phyloP scores from a whole-genome alignment of 2,797 vertebrate genomes.

The Telmatherina bonti region DNA sequence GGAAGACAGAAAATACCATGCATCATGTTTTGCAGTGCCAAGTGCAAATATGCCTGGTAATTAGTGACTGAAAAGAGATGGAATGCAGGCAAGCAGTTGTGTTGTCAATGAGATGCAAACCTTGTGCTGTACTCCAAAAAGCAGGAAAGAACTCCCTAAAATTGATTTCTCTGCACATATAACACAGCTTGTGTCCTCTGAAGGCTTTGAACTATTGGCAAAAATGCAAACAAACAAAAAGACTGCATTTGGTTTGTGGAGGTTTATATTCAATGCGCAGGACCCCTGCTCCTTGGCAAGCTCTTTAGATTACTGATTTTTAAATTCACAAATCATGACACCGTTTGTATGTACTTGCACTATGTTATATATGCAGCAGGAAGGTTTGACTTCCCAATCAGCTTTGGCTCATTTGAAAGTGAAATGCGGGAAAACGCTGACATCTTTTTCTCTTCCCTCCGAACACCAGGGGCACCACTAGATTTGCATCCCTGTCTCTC shows the following conservation, averaged over 20 bases:
- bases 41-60: constrained; percentile 73
- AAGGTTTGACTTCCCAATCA: constrained; percentile 58
- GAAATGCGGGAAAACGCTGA: constrained; percentile 77
- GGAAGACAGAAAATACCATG: constrained; percentile 70
- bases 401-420: constrained; percentile 75
- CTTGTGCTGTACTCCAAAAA: constrained; percentile 49
- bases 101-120: constrained; percentile 60
- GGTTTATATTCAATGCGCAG: neutral
- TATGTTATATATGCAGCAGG: constrained; percentile 41
- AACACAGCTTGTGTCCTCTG: constrained; percentile 51
- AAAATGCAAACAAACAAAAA: constrained; percentile 51
- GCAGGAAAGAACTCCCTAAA: constrained; percentile 44
- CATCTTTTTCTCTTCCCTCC: constrained; percentile 66
- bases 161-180: constrained; percentile 60
- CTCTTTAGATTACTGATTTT: constrained; percentile 36
- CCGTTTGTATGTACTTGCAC: constrained; percentile 56
- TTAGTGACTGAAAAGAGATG: constrained; percentile 76
- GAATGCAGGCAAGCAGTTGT: constrained; percentile 67
- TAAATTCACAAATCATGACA: constrained; percentile 45
- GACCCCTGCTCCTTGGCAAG: constrained; percentile 16
- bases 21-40: constrained; percentile 66
- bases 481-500: constrained; percentile 71
- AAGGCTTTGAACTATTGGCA: constrained; percentile 65
- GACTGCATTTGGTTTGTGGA: constrained; percentile 32
- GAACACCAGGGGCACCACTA: constrained; percentile 66